Base-by-base conservation (phyloP, 2,113 vertebrate genomes). In the Nestor notabilis region DNA sequence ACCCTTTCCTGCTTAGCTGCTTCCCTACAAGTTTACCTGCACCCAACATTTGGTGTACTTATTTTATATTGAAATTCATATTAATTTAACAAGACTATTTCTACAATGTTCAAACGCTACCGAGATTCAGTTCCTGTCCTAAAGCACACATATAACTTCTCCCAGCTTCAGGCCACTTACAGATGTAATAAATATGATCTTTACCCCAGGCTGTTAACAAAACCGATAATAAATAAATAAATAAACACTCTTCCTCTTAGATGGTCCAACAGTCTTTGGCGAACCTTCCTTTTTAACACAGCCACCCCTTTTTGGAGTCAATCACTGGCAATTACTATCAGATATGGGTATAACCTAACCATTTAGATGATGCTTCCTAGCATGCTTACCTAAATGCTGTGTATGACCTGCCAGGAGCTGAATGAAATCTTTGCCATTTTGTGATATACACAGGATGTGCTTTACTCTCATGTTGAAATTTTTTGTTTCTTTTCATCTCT, bases 311-410 rank as follows among this genome's bases (percentile, higher is more conserved):
- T 37, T 44, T 18, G 6, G 41, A 64, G 28, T 21, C 31, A 49
- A 8, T 27, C 21, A 83, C 52, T 53, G n/a, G 11, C 4, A 56
- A 35, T 35, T 66, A 31, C 17, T 46, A 8, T 35, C 4, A 77
- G 39, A 71, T 52, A 29, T 3, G 24, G 19, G 4, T 11, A 41
- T 58, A 64, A 49, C 33, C 11, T 44, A 72, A 35, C 7, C 7
- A 1, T 49, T 21, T 46, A 72, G 47, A 46, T 39, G 13, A 56
- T 20, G 37, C 6, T 69, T 89, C 50, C 18, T 35, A 81, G 10
- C 1, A 41, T 0, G 9, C 4, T 60, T 37, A 55, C 10, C 20
- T 21, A 72, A 69, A 84, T 37, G 8, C 17, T 1, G 1, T 11
- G 4, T 24, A 53, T 1, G 9, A 17, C 2, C 28, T 71, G 2